These are phyloP conservation scores for Octopus bimaculoides DNA, from an alignment of 1,140 invertebrate genomes.

Conservation along the genomic window DNA sequence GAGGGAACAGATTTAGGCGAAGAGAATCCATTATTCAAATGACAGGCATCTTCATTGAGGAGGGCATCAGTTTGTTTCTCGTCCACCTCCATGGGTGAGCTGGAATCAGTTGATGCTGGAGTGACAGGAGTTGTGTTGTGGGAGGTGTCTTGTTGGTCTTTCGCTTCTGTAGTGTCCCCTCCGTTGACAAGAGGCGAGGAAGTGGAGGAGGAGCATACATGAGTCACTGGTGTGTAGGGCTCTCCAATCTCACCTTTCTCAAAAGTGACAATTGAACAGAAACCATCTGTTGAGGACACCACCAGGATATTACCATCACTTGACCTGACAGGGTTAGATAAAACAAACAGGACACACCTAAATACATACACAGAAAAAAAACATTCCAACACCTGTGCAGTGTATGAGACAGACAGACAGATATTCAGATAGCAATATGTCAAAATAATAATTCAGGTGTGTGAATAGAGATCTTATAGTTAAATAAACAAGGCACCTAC, in stretches of 20 bases:
- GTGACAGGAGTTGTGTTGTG: background rate
- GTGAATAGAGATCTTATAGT: too few species aligned
- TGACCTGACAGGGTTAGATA: conserved; percentile 63
- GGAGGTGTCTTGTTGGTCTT: background rate
- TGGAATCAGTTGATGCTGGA: background rate
- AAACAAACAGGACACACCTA: too few species aligned
- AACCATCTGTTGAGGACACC: conserved; percentile 92
- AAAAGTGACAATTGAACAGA: conserved; percentile 88
- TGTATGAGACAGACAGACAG: too few species aligned
- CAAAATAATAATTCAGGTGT: too few species aligned
- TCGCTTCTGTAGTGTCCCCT: conserved; percentile 13
- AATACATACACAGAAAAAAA: too few species aligned
- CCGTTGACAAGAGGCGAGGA: too few species aligned
- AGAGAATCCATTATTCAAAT: conserved; percentile 18
- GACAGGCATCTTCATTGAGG: background rate
- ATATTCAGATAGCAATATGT: too few species aligned
- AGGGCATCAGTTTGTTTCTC: background rate
- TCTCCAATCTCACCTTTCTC: conserved; percentile 77
- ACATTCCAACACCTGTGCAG: too few species aligned
- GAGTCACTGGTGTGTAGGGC: conserved; percentile 57
- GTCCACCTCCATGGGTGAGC: background rate
- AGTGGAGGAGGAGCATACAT: too few species aligned
- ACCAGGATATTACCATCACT: conserved; percentile 77
- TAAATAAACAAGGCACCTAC: too few species aligned
- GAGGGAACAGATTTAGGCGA: conserved; percentile 21